A percentile compares a stretch with the other conserved stretches of the same genome.
Conservation (phyloP, 2,888 invertebrate genomes). For the Caenorhabditis sp. region DNA sequence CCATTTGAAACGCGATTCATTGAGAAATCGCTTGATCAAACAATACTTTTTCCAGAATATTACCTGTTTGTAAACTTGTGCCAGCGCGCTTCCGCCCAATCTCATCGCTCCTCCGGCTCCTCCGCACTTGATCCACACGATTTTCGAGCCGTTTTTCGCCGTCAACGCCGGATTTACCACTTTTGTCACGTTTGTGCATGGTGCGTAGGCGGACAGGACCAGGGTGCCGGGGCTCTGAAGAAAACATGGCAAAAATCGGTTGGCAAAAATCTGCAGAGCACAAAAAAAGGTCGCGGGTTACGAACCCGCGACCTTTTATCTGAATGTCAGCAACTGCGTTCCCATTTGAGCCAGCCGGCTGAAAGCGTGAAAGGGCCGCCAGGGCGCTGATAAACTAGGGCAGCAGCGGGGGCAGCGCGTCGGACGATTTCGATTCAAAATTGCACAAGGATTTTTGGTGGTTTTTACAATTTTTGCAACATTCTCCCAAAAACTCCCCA, state of each 20-base stretch:
- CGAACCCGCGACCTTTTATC: constrained; percentile 78
- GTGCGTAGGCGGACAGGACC: constrained; percentile 96
- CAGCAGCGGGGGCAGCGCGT: not conserved
- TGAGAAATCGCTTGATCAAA: too few species aligned
- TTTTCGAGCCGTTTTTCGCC: constrained; percentile 77
- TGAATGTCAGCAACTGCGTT: not conserved
- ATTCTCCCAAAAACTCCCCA: not conserved
- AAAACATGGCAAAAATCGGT: not conserved
- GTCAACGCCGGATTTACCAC: constrained; percentile 92
- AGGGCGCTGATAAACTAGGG: not conserved
- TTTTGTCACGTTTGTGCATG: constrained; percentile 90
- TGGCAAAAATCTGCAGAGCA: not conserved
- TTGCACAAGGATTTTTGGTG: too few species aligned
- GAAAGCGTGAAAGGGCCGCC: not conserved
- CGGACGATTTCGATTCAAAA: too few species aligned
- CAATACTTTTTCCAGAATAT: not conserved
- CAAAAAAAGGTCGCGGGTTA: constrained; percentile 68
- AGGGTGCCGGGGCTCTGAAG: constrained; percentile 86
- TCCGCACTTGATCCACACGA: constrained; percentile 39
- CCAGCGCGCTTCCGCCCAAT: constrained; percentile 92
- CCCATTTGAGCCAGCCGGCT: not conserved
- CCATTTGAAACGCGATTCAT: too few species aligned
- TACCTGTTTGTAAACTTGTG: constrained; percentile 89
- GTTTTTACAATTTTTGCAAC: not conserved
- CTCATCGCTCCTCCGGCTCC: constrained; percentile 80